These are phyloP conservation scores for Fabriciana adippe DNA, from an alignment of 2,888 invertebrate genomes.

Conservation along the genomic window DNA sequence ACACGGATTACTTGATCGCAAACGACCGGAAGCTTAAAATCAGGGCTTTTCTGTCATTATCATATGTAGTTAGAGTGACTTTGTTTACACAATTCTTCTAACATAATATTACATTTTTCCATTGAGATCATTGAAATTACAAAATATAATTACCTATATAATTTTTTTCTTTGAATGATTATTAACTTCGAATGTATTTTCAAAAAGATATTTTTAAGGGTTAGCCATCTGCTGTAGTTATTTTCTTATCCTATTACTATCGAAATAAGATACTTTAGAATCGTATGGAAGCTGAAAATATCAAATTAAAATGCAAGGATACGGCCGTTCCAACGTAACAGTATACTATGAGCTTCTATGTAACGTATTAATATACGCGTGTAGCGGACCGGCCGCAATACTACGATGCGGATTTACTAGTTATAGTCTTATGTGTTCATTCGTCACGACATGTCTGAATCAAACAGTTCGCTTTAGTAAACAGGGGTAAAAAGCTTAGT, in stretches of 20 bases:
- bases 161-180: no score
- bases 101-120: no score
- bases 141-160: no score
- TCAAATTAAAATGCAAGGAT: background rate
- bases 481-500: conserved; percentile 11
- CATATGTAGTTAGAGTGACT: no score
- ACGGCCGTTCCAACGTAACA: conserved; percentile 4
- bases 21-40: conserved; percentile 3
- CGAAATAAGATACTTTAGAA: no score
- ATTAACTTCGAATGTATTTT: no score
- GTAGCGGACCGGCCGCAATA: conserved; percentile 1
- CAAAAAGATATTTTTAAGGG: background rate
- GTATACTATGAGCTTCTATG: conserved; percentile 2
- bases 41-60: background rate
- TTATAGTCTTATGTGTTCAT: conserved; percentile 1
- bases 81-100: no score
- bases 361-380: conserved; percentile 4
- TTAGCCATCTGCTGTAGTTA: no score
- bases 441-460: conserved; percentile 12
- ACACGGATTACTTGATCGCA: conserved; percentile 1
- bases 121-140: no score
- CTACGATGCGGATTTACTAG: conserved; percentile 1
- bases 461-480: conserved; percentile 11
- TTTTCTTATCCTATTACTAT: no score
- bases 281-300: no score